A percentile compares a stretch with the other conserved stretches of the same genome.
These are phyloP conservation scores for Calliphora vomitoria DNA, from an alignment of 2,888 invertebrate species.

Conservation along the genomic window DNA sequence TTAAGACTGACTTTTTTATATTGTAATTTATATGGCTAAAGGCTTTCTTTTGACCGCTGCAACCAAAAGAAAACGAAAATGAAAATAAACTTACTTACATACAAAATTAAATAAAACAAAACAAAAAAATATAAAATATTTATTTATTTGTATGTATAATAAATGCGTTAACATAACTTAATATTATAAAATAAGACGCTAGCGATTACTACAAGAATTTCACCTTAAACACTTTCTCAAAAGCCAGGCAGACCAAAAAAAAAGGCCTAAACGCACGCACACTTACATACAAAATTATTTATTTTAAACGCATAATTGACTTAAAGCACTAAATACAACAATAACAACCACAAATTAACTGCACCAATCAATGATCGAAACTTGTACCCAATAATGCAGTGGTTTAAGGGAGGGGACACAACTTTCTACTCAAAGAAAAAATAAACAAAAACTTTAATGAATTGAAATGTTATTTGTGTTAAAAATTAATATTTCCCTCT, in stretches of 20 bases:
- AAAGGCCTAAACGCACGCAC: conserved; percentile 8
- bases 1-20: no score
- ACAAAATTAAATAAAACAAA: not conserved
- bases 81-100: conserved; percentile 12
- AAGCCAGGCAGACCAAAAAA: not conserved
- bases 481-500: not conserved
- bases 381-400: not conserved
- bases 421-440: conserved; percentile 9
- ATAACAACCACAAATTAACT: not conserved
- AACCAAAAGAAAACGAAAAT: conserved; percentile 50
- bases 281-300: conserved; percentile 33
- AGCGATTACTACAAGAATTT: conserved; percentile 54
- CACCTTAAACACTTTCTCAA: conserved; percentile 69
- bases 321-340: conserved; percentile 10
- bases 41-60: conserved; percentile 60
- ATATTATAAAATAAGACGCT: conserved; percentile 29
- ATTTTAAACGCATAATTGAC: conserved; percentile 57
- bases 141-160: not conserved
- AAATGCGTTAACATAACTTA: conserved; percentile 22
- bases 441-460: not conserved
- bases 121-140: conserved; percentile 28
- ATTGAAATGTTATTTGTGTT: not conserved
- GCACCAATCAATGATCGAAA: not conserved
- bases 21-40: conserved; percentile 34
- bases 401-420: not conserved